Percentiles rank a stretch among this genome's conserved stretches.
Evolutionary conservation across 2,888 invertebrate genomes (phyloP).

Genomic region (Trichopoda pennipes): DNA sequence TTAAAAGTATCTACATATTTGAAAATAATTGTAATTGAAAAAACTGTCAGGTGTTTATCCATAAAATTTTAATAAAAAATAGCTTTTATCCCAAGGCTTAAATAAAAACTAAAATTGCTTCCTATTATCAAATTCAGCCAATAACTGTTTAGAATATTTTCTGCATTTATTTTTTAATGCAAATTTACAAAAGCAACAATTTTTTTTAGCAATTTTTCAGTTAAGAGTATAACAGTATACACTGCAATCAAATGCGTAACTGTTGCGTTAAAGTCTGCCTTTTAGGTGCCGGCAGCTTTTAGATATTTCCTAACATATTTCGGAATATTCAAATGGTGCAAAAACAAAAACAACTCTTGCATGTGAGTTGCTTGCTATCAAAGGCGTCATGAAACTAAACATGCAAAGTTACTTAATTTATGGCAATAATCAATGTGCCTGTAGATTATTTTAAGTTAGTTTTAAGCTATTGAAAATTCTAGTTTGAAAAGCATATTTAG

Average conservation of each 20-base stretch:
- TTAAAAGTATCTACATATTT: no score
- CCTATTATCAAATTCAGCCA: neutral
- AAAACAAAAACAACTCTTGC: neutral
- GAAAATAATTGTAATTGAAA: no score
- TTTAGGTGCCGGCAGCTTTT: constrained; percentile 35
- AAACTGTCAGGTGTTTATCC: no score
- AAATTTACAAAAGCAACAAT: neutral
- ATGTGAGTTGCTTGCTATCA: constrained; percentile 2
- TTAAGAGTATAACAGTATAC: constrained; percentile 1
- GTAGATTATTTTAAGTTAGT: constrained; percentile 32
- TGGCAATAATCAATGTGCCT: constrained; percentile 42
- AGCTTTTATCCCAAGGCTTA: no score
- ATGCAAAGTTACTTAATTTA: constrained; percentile 53
- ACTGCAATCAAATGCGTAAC: constrained; percentile 44
- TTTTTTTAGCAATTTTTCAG: neutral
- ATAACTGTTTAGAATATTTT: constrained; percentile 2
- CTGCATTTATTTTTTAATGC: neutral
- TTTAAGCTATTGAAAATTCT: constrained; percentile 18
- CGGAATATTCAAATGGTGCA: constrained; percentile 24
- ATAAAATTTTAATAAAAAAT: no score
- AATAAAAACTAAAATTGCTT: no score
- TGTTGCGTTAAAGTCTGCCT: constrained; percentile 40
- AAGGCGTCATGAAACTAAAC: constrained; percentile 28
- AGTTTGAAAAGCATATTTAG: constrained; percentile 7
- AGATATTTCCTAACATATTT: neutral